Conservation (phyloP, 2,888 invertebrate genomes). For the Glomeris marginata region DNA sequence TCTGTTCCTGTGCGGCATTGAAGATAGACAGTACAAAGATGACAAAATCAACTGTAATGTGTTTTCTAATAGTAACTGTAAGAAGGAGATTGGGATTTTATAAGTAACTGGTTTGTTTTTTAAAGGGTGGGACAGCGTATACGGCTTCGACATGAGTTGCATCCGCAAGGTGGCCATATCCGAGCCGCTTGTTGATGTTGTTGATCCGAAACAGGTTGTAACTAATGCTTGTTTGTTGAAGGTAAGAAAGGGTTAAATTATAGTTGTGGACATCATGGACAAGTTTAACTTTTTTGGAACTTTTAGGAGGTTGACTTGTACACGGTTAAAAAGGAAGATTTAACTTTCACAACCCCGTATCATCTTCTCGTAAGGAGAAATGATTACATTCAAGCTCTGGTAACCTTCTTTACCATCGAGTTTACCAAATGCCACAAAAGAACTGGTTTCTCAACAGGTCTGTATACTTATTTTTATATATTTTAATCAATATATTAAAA, state of each 20-base stretch:
- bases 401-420: constrained; percentile 98
- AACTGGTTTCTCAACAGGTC: constrained; percentile 84
- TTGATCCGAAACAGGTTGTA: constrained; percentile 96
- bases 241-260: constrained; percentile 24
- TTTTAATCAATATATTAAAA: background rate
- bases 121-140: constrained; percentile 91
- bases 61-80: no score
- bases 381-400: constrained; percentile 94
- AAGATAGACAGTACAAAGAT: constrained; percentile 97
- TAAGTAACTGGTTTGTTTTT: constrained; percentile 11
- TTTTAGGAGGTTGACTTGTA: constrained; percentile 84
- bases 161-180: constrained; percentile 95
- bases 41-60: constrained; percentile 99
- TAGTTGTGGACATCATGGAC: no score
- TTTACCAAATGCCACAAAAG: constrained; percentile 99
- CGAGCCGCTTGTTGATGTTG: constrained; percentile 96
- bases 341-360: constrained; percentile 13
- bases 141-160: constrained; percentile 99
- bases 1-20: constrained; percentile 66
- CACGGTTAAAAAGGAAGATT: constrained; percentile 70
- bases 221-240: constrained; percentile 88
- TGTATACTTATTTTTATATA: constrained; percentile 9
- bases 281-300: background rate
- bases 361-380: constrained; percentile 45
- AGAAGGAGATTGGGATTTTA: background rate